phyloP scores from a whole-genome alignment of 2,888 invertebrate species.

The Acholoe squamosa region DNA sequence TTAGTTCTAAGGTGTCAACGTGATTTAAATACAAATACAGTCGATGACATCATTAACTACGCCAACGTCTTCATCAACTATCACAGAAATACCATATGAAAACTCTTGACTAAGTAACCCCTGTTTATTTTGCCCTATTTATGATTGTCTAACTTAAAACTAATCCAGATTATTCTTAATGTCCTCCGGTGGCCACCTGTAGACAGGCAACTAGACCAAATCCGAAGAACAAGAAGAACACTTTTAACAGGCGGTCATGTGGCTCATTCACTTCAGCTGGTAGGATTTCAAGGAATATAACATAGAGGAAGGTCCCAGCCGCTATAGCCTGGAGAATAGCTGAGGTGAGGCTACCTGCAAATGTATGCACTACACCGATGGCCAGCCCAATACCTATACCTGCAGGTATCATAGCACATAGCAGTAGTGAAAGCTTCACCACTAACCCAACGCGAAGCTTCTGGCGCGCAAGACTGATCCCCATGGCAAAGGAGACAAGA shows the following conservation, averaged over 20 bases:
- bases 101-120: too few relatives aligned
- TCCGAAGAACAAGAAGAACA: constrained; percentile 74
- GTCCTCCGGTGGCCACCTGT: constrained; percentile 43
- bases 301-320: constrained; percentile 82
- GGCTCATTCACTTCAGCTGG: constrained; percentile 72
- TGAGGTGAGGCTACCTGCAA: constrained; percentile 75
- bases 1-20: too few relatives aligned
- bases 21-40: too few relatives aligned
- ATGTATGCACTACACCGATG: constrained; percentile 69
- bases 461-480: constrained; percentile 78
- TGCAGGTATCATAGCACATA: constrained; percentile 79
- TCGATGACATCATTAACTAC: too few relatives aligned
- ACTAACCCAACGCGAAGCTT: constrained; percentile 71
- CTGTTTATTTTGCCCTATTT: too few relatives aligned
- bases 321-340: constrained; percentile 80
- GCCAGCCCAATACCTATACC: constrained; percentile 79
- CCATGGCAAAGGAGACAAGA: constrained; percentile 80
- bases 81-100: too few relatives aligned
- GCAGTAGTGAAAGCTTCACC: constrained; percentile 75
- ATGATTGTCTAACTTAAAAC: too few relatives aligned
- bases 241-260: constrained; percentile 71
- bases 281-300: constrained; percentile 80
- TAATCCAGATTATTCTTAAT: neutral
- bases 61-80: too few relatives aligned
- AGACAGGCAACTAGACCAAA: constrained; percentile 70